Evolutionary conservation across 2,888 invertebrate genomes (phyloP).

Genomic region (Polymixis lichenea): DNA sequence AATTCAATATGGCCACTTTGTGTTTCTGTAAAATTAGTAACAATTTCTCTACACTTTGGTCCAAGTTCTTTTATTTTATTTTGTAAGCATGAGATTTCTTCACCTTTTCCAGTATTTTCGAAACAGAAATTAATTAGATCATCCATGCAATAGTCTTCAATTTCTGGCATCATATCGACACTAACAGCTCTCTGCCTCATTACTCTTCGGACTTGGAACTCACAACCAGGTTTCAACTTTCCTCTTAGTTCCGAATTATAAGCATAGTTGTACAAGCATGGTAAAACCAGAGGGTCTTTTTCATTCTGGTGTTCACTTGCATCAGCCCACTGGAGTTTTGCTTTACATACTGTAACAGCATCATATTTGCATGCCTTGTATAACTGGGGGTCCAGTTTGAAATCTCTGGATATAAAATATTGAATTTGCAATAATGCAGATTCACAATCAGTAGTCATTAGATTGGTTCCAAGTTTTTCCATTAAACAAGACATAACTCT

Average conservation of each 20-base stretch:
- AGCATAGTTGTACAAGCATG: slow-evolving; percentile 96
- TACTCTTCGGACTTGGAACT: slow-evolving; percentile 96
- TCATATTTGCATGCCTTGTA: slow-evolving; percentile 97
- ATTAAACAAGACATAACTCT: slow-evolving; percentile 98
- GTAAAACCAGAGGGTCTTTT: slow-evolving; percentile 95
- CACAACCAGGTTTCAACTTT: slow-evolving; percentile 91
- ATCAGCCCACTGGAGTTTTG: slow-evolving; percentile 94
- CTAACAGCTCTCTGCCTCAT: slow-evolving; percentile 98
- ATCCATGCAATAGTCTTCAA: slow-evolving; percentile 96
- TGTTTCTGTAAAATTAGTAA: slow-evolving; percentile 96
- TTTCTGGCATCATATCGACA: slow-evolving; percentile 98
- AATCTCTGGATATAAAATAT: slow-evolving; percentile 98
- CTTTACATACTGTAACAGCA: slow-evolving; percentile 95
- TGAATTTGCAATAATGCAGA: slow-evolving; percentile 98
- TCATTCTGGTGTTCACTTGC: slow-evolving; percentile 93
- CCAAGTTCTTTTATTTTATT: slow-evolving; percentile 93
- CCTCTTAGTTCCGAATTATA: slow-evolving; percentile 88
- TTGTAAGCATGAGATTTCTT: slow-evolving; percentile 98
- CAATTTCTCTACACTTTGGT: slow-evolving; percentile 93
- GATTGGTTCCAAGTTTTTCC: slow-evolving; percentile 95
- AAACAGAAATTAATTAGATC: slow-evolving; percentile 96
- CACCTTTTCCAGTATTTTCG: slow-evolving; percentile 95
- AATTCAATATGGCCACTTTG: slow-evolving; percentile 96
- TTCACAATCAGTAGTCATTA: slow-evolving; percentile 97
- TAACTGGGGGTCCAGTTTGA: slow-evolving; percentile 96